Base-by-base conservation (phyloP, 2,113 vertebrate species). In the Genyomyrus donnyi region DNA sequence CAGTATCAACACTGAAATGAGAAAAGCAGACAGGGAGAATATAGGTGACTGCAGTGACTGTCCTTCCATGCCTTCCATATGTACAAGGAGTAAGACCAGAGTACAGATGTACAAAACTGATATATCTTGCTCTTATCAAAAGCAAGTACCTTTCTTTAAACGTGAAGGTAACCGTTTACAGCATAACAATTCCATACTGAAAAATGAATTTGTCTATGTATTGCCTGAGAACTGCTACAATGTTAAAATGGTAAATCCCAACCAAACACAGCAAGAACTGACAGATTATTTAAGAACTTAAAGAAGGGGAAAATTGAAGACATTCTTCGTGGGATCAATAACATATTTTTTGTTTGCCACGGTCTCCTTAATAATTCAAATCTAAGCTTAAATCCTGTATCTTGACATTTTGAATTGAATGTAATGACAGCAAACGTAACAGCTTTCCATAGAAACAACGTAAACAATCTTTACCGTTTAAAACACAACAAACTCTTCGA, bases 1-100 rank as follows among this genome's bases (percentile, higher is more conserved):
- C 74, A 80, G 74, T 80, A 80, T 39, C 74, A 80, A 80, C 74
- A 80, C 74, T 80, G 31, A 80, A 80, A 80, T 80, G 74, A 80
- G 74, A 80, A 80, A 42, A 42, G 74, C 74, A 80, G 74, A 80
- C 74, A 80, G 74, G 74, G 35, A 80, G 74, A 80, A 80, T 80
- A 80, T 80, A 80, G 35, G n/a, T 80, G 35, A 80, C 74, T 46
- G 45, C 45, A 46, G 45, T 45, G 45, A 46, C 45, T 46, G 6
- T 46, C 45, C 45, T 46, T 46, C 45, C 45, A 46, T 46, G 45
- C 45, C 6, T 7, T 80, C 74, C 74, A 80, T 80, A 80, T 80
- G 35, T 42, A 80, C 74, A 80, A 80, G 74, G 74, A 80, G 74
- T 80, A 80, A 80, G 74, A 80, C 74, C 74, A 80, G 74, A 80